Conservation (phyloP, 2,113 vertebrate genomes). For the Clarias macrocephalus region DNA sequence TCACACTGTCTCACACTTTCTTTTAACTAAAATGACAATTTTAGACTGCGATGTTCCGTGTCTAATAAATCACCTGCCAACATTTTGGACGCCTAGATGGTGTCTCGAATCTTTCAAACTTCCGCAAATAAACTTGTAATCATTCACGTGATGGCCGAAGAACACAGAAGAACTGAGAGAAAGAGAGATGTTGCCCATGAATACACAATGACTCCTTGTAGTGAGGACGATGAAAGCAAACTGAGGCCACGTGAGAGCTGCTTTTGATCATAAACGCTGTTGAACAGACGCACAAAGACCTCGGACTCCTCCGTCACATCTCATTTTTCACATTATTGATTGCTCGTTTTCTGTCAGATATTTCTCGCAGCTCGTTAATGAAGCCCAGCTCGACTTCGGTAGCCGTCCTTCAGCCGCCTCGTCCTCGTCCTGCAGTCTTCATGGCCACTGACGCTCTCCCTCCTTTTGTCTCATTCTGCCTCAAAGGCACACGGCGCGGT, state of each 20-base stretch:
- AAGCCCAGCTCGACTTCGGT: background rate
- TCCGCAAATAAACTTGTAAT: background rate
- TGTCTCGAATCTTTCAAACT: background rate
- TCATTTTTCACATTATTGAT: conserved; percentile 11
- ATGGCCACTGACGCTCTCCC: background rate
- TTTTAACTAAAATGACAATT: background rate
- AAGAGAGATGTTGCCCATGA: background rate
- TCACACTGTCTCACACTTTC: conserved; percentile 10
- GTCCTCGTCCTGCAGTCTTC: background rate
- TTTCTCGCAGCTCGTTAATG: conserved; percentile 15
- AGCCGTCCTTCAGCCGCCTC: background rate
- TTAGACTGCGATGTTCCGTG: background rate
- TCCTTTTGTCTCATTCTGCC: background rate
- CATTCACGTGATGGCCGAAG: background rate
- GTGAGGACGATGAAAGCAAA: background rate
- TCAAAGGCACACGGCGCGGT: background rate
- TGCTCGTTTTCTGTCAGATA: background rate
- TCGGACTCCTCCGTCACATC: background rate
- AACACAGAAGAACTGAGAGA: background rate
- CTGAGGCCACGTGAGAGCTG: background rate
- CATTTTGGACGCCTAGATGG: background rate
- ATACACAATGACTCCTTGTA: background rate
- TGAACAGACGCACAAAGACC: background rate
- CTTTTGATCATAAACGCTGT: background rate
- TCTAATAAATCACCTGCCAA: background rate